Conservation (phyloP, 2,888 invertebrate species). For the Lasioglossum morio region DNA sequence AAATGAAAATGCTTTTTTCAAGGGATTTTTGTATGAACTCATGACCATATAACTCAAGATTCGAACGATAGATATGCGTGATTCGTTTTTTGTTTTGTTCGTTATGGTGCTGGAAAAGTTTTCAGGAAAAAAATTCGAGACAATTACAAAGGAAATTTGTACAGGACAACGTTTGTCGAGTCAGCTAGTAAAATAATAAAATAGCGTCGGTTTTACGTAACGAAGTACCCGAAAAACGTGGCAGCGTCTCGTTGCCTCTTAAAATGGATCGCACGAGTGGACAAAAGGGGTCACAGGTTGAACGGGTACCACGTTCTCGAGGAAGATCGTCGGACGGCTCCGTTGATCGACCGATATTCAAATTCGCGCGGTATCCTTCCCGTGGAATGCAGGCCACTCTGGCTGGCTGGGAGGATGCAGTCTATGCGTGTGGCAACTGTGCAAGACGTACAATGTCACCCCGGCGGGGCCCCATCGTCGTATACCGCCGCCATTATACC, state of each 20-base stretch:
- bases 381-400: constrained; percentile 74
- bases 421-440: constrained; percentile 39
- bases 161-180: too few species aligned
- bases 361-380: constrained; percentile 68
- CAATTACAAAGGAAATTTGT: too few species aligned
- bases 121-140: too few species aligned
- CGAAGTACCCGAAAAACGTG: constrained; percentile 34
- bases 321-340: constrained; percentile 62
- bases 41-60: too few species aligned
- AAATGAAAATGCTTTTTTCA: too few species aligned
- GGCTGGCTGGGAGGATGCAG: constrained; percentile 43
- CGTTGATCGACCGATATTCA: constrained; percentile 76
- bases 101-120: too few species aligned
- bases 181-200: too few species aligned
- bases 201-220: constrained; percentile 8
- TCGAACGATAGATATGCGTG: too few species aligned
- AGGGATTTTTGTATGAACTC: too few species aligned
- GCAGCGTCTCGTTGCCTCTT: constrained; percentile 25
- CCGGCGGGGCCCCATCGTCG: constrained; percentile 8
- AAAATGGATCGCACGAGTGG: constrained; percentile 50
- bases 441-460: constrained; percentile 41
- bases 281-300: constrained; percentile 64
- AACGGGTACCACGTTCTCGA: constrained; percentile 56
- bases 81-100: too few species aligned
- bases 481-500: constrained; percentile 35